These are phyloP conservation scores for Pycnomerus fuliginosus DNA, from an alignment of 2,888 invertebrate genomes.

Conservation along the genomic window DNA sequence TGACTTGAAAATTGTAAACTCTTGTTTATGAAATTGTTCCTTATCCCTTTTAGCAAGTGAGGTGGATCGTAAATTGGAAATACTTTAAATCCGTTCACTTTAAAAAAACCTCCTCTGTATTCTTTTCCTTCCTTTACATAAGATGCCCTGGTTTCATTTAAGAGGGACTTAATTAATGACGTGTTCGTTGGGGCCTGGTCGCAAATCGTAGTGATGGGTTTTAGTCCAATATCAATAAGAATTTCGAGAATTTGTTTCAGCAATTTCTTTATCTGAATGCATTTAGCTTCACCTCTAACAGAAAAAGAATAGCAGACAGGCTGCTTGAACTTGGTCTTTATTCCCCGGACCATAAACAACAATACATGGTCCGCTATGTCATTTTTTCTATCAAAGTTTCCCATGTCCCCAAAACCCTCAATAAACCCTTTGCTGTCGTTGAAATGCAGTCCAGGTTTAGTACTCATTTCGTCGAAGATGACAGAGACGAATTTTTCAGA, in stretches of 20 bases:
- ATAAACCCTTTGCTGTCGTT: too few species aligned
- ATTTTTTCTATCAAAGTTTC: neutral
- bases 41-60: too few species aligned
- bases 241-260: neutral
- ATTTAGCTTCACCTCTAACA: neutral
- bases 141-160: too few species aligned
- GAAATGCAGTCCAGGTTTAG: too few species aligned
- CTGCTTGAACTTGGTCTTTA: slow-evolving; percentile 1
- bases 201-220: slow-evolving; percentile 3
- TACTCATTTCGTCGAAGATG: neutral
- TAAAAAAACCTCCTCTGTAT: neutral
- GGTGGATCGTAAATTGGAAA: slow-evolving; percentile 1
- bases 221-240: neutral
- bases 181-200: slow-evolving; percentile 4
- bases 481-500: neutral
- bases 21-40: slow-evolving; percentile 2
- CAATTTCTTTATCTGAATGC: neutral
- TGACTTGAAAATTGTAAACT: neutral
- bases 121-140: neutral
- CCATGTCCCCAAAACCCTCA: neutral
- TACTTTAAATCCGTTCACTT: neutral
- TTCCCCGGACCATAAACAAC: slow-evolving; percentile 3
- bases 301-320: slow-evolving; percentile 2
- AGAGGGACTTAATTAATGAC: too few species aligned
- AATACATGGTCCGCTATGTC: slow-evolving; percentile 1